These are phyloP conservation scores for Tragulus kanchil DNA, from an alignment of 2,113 vertebrate genomes.

Conservation along the genomic window DNA sequence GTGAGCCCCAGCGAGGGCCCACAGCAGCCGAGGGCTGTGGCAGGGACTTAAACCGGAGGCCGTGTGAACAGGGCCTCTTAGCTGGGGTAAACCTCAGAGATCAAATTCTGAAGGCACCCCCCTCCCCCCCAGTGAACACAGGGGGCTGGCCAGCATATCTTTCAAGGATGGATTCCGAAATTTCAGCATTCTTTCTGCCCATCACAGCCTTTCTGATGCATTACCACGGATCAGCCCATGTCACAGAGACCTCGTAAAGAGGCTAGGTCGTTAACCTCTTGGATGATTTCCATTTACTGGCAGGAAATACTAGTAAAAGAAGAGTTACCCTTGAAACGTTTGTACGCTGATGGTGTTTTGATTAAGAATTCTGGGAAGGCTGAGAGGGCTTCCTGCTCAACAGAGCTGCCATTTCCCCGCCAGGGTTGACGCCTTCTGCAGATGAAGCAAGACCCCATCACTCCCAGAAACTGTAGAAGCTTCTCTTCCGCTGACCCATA, in stretches of 20 bases:
- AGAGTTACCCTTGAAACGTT: neutral
- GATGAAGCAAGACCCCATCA: neutral
- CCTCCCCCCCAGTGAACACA: neutral
- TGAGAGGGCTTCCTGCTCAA: neutral
- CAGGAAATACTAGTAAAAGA: neutral
- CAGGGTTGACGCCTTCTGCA: neutral
- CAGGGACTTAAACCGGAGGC: neutral
- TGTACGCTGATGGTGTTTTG: neutral
- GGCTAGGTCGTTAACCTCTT: neutral
- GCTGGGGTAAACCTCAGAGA: neutral
- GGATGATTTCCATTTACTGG: neutral
- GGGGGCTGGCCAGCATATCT: neutral
- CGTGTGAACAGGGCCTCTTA: neutral
- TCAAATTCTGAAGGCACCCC: neutral
- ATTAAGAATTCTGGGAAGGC: constrained; percentile 70
- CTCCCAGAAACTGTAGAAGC: neutral
- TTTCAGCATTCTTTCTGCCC: neutral
- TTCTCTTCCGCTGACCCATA: neutral
- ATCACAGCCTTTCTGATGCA: no score
- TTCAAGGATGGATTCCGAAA: neutral
- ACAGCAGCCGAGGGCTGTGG: neutral
- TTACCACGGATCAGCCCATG: neutral
- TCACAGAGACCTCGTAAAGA: neutral
- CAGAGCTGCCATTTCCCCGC: neutral
- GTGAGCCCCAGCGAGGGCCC: neutral